phyloP scores from a whole-genome alignment of 2,888 invertebrate genomes.

The Acleris literana region DNA sequence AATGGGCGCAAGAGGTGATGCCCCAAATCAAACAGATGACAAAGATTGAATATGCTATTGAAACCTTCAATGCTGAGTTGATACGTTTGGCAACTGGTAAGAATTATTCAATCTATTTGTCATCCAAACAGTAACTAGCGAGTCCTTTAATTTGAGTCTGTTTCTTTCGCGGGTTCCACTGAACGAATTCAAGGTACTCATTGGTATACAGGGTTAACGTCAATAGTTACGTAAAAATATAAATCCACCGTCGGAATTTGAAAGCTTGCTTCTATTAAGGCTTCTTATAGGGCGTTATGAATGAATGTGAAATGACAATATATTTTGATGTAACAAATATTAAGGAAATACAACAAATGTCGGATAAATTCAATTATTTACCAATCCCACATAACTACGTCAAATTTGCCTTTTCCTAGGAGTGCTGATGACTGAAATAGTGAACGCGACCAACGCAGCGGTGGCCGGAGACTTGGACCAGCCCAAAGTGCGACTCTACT shows the following conservation, averaged over 20 bases:
- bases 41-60: constrained; percentile 69
- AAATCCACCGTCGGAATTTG: too few relatives aligned
- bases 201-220: too few relatives aligned
- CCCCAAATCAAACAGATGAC: constrained; percentile 73
- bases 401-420: constrained; percentile 56
- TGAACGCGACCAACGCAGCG: constrained; percentile 70
- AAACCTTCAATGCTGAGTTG: constrained; percentile 65
- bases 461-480: constrained; percentile 65
- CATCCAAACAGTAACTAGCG: not conserved
- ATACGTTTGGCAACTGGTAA: constrained; percentile 69
- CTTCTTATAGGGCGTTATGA: too few relatives aligned
- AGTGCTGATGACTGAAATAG: constrained; percentile 74
- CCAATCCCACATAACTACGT: not conserved
- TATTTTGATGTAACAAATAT: too few relatives aligned
- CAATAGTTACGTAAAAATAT: too few relatives aligned
- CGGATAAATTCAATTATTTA: not conserved
- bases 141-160: too few relatives aligned
- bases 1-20: constrained; percentile 70
- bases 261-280: too few relatives aligned
- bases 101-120: not conserved
- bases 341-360: not conserved
- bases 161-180: too few relatives aligned
- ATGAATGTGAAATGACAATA: too few relatives aligned
- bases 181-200: too few relatives aligned
- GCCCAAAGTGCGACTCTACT: constrained; percentile 77